Evolutionary conservation across 2,797 vertebrate species (phyloP).

Genomic region (Mareca strepera): DNA sequence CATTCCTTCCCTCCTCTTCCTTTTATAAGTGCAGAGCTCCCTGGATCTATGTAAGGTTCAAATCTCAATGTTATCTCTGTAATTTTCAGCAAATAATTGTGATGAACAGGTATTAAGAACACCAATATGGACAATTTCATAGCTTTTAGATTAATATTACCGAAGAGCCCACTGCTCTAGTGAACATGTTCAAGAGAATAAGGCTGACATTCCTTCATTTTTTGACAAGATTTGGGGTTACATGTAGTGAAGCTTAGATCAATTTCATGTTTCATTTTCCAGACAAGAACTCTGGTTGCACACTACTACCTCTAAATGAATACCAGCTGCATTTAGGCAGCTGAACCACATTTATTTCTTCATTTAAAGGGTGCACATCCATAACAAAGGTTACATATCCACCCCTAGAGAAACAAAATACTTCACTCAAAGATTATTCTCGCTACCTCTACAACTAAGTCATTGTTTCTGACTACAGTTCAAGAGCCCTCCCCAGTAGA

Average conservation of each 20-base stretch:
- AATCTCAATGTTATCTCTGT: conserved; percentile 47
- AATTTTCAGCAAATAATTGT: conserved; percentile 37
- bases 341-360: neutral
- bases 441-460: neutral
- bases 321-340: neutral
- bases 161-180: neutral
- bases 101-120: neutral
- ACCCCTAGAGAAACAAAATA: neutral
- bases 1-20: neutral
- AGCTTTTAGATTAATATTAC: conserved; percentile 18
- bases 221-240: neutral
- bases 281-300: neutral
- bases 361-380: neutral
- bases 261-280: conserved; percentile 10
- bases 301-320: neutral
- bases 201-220: neutral
- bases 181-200: neutral
- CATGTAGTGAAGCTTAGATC: neutral
- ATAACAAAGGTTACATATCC: neutral
- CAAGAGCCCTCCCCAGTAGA: neutral
- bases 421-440: neutral
- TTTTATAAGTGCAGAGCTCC: neutral
- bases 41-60: neutral
- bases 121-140: conserved; percentile 26
- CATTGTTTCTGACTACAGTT: neutral